phyloP scores from a whole-genome alignment of 2,797 vertebrate genomes.

The Mormyrus proboscirostris region DNA sequence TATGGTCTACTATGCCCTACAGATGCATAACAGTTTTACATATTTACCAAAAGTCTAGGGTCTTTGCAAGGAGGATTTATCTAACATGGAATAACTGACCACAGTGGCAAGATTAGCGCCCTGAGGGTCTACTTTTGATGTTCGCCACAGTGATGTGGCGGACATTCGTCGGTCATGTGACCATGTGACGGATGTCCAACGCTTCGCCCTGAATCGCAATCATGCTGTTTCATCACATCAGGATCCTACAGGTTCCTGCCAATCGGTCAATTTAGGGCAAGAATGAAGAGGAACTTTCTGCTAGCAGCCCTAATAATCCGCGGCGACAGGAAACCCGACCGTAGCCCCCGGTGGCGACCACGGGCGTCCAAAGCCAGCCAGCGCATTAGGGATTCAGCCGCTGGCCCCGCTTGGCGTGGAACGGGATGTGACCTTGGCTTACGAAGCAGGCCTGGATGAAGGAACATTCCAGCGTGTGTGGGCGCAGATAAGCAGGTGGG shows the following conservation, averaged over 20 bases:
- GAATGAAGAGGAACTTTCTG: not conserved
- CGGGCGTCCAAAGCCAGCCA: not conserved
- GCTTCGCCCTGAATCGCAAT: not conserved
- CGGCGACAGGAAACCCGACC: not conserved
- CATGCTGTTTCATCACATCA: not conserved
- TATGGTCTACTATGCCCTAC: not conserved
- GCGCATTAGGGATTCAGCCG: slow-evolving; percentile 8
- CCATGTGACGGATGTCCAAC: not conserved
- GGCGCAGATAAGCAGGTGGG: slow-evolving; percentile 35
- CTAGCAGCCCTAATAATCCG: not conserved
- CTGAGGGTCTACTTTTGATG: not conserved
- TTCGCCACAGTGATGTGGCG: not conserved
- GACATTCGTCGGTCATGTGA: not conserved
- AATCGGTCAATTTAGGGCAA: not conserved
- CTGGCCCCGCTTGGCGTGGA: not conserved
- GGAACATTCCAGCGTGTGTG: slow-evolving; percentile 26
- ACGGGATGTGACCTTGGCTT: slow-evolving; percentile 34
- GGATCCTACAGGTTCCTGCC: not conserved
- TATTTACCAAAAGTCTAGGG: not conserved
- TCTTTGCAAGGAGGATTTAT: not conserved
- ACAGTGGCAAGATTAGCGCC: not conserved
- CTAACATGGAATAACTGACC: not conserved
- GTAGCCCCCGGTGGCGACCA: not conserved
- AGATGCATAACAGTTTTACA: not conserved
- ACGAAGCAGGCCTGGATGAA: slow-evolving; percentile 22